Evolutionary conservation across 2,113 vertebrate species (phyloP), one percentile per base, ranked within the genome.

Genomic region (Delphinapterus leucas): DNA sequence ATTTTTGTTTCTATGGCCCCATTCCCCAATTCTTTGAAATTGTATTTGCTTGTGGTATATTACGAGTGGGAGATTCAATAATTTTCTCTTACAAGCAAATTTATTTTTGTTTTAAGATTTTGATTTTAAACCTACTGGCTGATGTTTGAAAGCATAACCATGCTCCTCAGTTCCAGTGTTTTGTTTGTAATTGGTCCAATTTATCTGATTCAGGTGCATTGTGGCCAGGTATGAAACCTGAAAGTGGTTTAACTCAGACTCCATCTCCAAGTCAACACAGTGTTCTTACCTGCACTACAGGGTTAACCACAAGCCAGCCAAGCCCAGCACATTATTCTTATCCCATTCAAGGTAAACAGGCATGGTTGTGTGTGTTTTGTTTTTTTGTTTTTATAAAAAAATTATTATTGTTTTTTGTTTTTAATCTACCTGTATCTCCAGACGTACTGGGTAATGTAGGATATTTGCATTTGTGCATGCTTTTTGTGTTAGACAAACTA

Each of bases 191-290:
- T 98, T 98, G 98, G 98, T 99, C 98, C 98, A 97, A 99, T 99
- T 99, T 99, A 99, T 99, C 99, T 97, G 98, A 99, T 99, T 98
- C 98, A 99, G 99, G 99, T 99, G 99, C 99, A 99, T 99, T 99
- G 99, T 99, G 99, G 99, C 99, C 99, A 98, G 99, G 99, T 99
- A 99, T 99, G 98, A 99, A 99, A 99, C 99, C 99, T 98, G 99
- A 99, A 99, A 99, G 99, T 98, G 99, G 99, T 99, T 99, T 99
- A 99, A 99, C 99, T 98, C 99, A 99, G 98, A 98, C 99, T 96
- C 98, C 99, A 99, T 99, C 99, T 99, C 99, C 99, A 99, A 99
- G 99, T 99, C 99, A 99, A 99, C 99, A 99, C 98, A 99, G 99
- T 99, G 99, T 99, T 99, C 99, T 99, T 99, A 99, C 99, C 99